These are phyloP conservation scores for Brachionus manjavacas DNA, from an alignment of 1,140 invertebrate genomes.

Conservation along the genomic window DNA sequence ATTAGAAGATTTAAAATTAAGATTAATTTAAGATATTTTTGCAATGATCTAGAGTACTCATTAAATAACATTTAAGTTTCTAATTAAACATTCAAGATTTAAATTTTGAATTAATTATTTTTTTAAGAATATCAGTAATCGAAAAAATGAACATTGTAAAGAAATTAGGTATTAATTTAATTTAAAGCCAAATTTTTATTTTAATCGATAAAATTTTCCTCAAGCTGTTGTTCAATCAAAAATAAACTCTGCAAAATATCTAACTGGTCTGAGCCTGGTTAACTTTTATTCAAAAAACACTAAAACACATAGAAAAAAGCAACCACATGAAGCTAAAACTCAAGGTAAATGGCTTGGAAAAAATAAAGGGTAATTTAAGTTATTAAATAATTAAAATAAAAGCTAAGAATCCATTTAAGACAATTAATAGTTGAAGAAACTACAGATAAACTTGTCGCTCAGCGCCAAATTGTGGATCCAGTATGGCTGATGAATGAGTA, in stretches of 20 bases:
- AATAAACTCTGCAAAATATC: background rate
- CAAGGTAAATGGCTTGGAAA: background rate
- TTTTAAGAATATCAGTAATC: slow-evolving; percentile 5
- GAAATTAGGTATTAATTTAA: background rate
- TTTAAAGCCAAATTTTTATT: background rate
- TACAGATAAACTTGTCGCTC: background rate
- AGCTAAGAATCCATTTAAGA: background rate
- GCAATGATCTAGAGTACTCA: background rate
- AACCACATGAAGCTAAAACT: slow-evolving; percentile 17
- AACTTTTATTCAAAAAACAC: slow-evolving; percentile 40
- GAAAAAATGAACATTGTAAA: background rate
- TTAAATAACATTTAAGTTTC: background rate
- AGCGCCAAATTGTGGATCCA: slow-evolving; percentile 33
- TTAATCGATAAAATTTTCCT: no score
- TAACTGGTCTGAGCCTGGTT: background rate
- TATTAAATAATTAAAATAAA: background rate
- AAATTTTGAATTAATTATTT: slow-evolving; percentile 32
- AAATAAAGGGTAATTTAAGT: slow-evolving; percentile 13
- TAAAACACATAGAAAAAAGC: slow-evolving; percentile 36
- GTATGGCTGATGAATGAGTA: slow-evolving; percentile 42
- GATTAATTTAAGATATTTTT: background rate
- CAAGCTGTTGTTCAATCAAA: background rate
- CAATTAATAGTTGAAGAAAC: background rate
- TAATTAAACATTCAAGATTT: background rate
- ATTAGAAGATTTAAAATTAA: no score